Percentiles rank a stretch among this genome's conserved stretches.
Conservation (phyloP, 2,888 invertebrate species). For the Agrotis ipsilon region DNA sequence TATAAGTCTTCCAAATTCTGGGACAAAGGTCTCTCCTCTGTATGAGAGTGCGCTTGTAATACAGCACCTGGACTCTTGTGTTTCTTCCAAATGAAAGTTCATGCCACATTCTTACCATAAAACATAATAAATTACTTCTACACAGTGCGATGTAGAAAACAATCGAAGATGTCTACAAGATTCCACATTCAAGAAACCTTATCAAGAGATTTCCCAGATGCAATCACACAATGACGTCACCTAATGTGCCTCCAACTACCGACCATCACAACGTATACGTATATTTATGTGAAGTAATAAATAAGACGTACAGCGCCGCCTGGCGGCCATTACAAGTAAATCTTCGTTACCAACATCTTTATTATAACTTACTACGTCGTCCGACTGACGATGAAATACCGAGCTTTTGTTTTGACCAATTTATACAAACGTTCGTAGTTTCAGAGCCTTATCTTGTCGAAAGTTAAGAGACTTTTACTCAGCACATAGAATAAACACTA, state of each 20-base stretch:
- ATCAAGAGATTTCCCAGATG: conserved; percentile 9
- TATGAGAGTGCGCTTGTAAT: neutral
- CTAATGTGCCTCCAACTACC: conserved; percentile 6
- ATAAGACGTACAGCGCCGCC: conserved; percentile 3
- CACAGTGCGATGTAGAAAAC: neutral
- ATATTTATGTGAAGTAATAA: conserved; percentile 32
- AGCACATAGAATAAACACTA: conserved; percentile 3
- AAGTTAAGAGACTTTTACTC: neutral
- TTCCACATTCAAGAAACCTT: conserved; percentile 1
- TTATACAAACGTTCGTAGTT: conserved; percentile 23
- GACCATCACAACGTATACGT: neutral
- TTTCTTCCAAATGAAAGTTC: neutral
- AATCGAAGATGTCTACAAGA: neutral
- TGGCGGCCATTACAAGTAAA: conserved; percentile 32
- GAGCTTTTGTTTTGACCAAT: conserved; percentile 24
- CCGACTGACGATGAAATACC: conserved; percentile 40
- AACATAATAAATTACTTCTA: neutral
- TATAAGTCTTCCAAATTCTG: neutral
- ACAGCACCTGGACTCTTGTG: neutral
- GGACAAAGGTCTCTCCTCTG: neutral
- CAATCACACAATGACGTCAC: conserved; percentile 36
- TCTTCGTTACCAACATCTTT: conserved; percentile 52
- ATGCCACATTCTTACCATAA: neutral
- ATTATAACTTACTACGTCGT: conserved; percentile 39
- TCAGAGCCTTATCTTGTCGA: conserved; percentile 12